Base-by-base conservation (phyloP, 2,113 vertebrate genomes). In the Notothenia rossii region DNA sequence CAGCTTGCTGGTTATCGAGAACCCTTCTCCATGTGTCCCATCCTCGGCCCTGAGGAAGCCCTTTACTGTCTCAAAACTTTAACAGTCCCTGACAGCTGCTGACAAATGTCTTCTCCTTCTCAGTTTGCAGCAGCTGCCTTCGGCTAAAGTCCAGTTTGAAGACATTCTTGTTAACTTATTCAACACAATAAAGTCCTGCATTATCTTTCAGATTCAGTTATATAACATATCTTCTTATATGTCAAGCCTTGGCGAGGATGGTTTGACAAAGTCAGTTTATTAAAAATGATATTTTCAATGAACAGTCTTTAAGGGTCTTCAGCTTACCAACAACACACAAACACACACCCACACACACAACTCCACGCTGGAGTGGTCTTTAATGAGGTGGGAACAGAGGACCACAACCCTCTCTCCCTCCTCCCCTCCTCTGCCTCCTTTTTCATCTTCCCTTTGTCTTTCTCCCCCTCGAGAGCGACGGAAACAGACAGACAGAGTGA, bases 321-420 rank as follows among this genome's bases (percentile, higher is more conserved):
- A 29, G 29, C 29, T 29, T 29, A 29, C 29, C 3, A 0, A 29
- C 3, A 29, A 29, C 6, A 40, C 36, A 36, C 69, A 40, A 22
- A 12, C 13, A 40, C 72, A 63, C 69, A 75, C 56, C n/a, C 64
- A 60, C 18, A 46, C 77, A 66, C 77, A 8, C 74, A 46, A 45
- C 67, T 79, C 72, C 75, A 77, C 82, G 88, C 68, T 82, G 88
- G 88, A 93, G 87, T 90, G 88, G 79, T 81, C 90, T 90, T 91
- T 92, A 94, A 92, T 93, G 91, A 93, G 90, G 88, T 92, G 82
- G 93, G 89, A 91, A 91, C 81, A 85, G 84, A 83, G 66, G 77
- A 86, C 80, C 86, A 82, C 84, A 82, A 76, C 86, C 77, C 77
- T 78, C 66, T 46, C 72, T 78, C 65, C 51, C 59, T 29, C 29